These are phyloP conservation scores for Molossus alvarezi DNA, from an alignment of 2,797 vertebrate species.

Conservation along the genomic window DNA sequence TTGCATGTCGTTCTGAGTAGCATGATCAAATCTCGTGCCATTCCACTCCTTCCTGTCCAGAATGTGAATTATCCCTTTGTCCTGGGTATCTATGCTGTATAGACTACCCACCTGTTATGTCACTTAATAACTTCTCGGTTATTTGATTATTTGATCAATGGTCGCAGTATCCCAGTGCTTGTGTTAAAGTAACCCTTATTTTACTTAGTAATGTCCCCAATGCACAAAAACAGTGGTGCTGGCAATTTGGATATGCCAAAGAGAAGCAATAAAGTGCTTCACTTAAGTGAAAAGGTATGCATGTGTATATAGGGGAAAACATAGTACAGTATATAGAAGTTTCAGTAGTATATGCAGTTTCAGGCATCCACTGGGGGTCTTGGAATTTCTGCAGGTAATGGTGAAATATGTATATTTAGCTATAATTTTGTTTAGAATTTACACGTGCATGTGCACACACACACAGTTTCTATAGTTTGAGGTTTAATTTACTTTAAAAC, in stretches of 20 bases:
- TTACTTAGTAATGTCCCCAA: background rate
- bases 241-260: background rate
- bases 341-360: background rate
- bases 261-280: background rate
- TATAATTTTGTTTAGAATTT: background rate
- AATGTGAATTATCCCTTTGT: background rate
- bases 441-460: background rate
- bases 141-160: background rate
- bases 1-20: background rate
- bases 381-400: background rate
- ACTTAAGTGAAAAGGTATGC: background rate
- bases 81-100: background rate
- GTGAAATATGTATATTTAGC: background rate
- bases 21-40: background rate
- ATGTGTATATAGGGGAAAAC: background rate
- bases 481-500: conserved; percentile 46
- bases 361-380: background rate
- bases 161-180: background rate
- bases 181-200: background rate
- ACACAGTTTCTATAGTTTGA: background rate
- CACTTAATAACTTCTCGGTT: background rate
- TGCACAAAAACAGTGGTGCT: background rate
- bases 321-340: background rate
- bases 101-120: background rate
- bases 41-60: background rate